Conservation (phyloP, 2,797 vertebrate species). For the Takifugu ocellatus region DNA sequence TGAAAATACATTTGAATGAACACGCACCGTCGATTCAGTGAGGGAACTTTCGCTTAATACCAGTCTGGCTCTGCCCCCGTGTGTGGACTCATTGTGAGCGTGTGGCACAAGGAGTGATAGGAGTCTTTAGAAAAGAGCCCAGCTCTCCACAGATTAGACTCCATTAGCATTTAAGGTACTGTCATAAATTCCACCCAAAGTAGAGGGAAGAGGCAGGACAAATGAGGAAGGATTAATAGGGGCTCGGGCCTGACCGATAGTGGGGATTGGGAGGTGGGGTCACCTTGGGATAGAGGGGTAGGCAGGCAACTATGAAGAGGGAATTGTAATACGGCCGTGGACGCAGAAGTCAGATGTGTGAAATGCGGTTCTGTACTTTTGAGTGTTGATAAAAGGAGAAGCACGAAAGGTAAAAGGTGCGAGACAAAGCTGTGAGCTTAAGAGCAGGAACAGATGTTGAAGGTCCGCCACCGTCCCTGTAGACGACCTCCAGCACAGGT, state of each 20-base stretch:
- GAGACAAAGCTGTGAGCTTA: conserved; percentile 48
- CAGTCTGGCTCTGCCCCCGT: conserved; percentile 47
- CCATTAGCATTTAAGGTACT: conserved; percentile 82
- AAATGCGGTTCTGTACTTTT: conserved; percentile 50
- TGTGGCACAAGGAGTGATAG: conserved; percentile 74
- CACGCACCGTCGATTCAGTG: conserved; percentile 65
- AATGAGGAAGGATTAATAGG: conserved; percentile 80
- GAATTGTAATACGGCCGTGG: conserved; percentile 59
- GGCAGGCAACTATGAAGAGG: conserved; percentile 50
- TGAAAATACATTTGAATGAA: conserved; percentile 70
- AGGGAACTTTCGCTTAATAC: conserved; percentile 68
- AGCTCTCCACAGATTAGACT: conserved; percentile 75
- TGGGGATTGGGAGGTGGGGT: conserved; percentile 73
- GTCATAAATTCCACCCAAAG: conserved; percentile 80
- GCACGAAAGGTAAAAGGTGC: conserved; percentile 62
- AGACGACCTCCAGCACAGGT: conserved; percentile 41
- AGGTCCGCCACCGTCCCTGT: conserved; percentile 50
- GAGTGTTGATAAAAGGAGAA: conserved; percentile 61
- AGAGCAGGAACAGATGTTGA: conserved; percentile 44
- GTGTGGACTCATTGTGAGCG: conserved; percentile 66
- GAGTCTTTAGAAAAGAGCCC: conserved; percentile 75
- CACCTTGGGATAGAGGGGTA: conserved; percentile 73
- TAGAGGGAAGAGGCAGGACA: conserved; percentile 72
- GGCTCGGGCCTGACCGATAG: conserved; percentile 71
- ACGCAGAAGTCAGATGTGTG: conserved; percentile 54